Percentiles rank a stretch among this genome's conserved stretches.
Evolutionary conservation across 37 sponge, comb jelly and placozoan genomes (phyloP).

Genomic region (Eunapius fragilis): DNA sequence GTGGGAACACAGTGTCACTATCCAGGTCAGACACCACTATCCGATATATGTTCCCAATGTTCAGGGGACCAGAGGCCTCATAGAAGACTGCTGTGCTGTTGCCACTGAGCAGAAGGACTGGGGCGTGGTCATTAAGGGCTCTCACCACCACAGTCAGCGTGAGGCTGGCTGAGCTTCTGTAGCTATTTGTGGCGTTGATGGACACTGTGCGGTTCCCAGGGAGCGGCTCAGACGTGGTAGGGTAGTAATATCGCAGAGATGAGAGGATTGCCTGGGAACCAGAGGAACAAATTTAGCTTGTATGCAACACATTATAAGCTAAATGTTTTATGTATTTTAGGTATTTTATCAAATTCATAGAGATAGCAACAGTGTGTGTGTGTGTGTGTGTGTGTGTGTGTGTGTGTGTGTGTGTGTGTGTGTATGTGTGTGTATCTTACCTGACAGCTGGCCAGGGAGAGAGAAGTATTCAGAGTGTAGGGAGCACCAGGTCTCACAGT

Average conservation of each 20-base stretch:
- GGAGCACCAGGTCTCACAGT: background rate
- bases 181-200: slow-evolving; percentile 37
- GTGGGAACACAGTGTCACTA: background rate
- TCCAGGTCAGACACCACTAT: background rate
- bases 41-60: background rate
- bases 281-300: background rate
- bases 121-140: slow-evolving; percentile 58
- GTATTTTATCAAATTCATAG: too few species aligned
- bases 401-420: background rate
- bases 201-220: slow-evolving; percentile 35
- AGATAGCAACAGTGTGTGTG: background rate
- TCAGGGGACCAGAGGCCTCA: slow-evolving; percentile 22
- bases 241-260: slow-evolving; percentile 34
- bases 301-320: too few species aligned
- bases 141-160: slow-evolving; percentile 15
- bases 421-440: slow-evolving; percentile 2
- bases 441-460: background rate
- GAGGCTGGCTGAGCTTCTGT: background rate
- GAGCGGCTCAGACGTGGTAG: slow-evolving; percentile 23
- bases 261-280: slow-evolving; percentile 17
- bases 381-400: slow-evolving; percentile 1
- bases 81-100: slow-evolving; percentile 3
- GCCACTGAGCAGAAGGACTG: slow-evolving; percentile 38
- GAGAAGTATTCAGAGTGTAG: background rate
- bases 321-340: too few species aligned